phyloP scores from a whole-genome alignment of 2,797 vertebrate genomes.

The Apogon hyalosoma region DNA sequence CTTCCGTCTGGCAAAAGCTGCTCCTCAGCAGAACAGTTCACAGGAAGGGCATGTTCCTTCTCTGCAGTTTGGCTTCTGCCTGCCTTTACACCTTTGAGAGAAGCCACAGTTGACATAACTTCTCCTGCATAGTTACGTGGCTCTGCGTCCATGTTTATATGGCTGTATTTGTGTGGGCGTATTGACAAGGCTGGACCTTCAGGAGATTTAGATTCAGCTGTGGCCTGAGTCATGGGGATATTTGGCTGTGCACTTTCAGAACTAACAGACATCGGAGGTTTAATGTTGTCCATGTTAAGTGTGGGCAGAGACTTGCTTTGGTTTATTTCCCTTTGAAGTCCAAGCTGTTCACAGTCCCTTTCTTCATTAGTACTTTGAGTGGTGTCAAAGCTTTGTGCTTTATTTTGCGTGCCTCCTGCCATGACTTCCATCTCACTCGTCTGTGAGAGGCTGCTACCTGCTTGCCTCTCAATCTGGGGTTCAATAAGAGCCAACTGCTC shows the following conservation, averaged over 20 bases:
- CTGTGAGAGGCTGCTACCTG: slow-evolving; percentile 19
- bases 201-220: slow-evolving; percentile 23
- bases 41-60: slow-evolving; percentile 21
- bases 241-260: slow-evolving; percentile 31
- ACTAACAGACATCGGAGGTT: slow-evolving; percentile 18
- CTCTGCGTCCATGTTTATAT: slow-evolving; percentile 44
- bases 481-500: slow-evolving; percentile 85
- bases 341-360: slow-evolving; percentile 11
- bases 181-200: slow-evolving; percentile 8
- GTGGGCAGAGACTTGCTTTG: slow-evolving; percentile 21
- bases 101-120: slow-evolving; percentile 33
- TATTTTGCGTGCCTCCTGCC: slow-evolving; percentile 23
- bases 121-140: slow-evolving; percentile 14
- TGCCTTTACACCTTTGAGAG: slow-evolving; percentile 28
- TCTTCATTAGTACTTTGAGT: slow-evolving; percentile 17
- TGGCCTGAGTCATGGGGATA: slow-evolving; percentile 20
- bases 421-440: slow-evolving; percentile 6
- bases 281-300: slow-evolving; percentile 29
- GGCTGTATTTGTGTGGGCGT: slow-evolving; percentile 31
- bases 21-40: slow-evolving; percentile 27
- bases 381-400: slow-evolving; percentile 22
- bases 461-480: slow-evolving; percentile 77
- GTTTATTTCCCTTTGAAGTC: slow-evolving; percentile 26
- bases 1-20: slow-evolving; percentile 10
- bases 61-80: slow-evolving; percentile 35